Evolutionary conservation across 2,888 invertebrate species (phyloP).

Genomic region (Biston stratarius): DNA sequence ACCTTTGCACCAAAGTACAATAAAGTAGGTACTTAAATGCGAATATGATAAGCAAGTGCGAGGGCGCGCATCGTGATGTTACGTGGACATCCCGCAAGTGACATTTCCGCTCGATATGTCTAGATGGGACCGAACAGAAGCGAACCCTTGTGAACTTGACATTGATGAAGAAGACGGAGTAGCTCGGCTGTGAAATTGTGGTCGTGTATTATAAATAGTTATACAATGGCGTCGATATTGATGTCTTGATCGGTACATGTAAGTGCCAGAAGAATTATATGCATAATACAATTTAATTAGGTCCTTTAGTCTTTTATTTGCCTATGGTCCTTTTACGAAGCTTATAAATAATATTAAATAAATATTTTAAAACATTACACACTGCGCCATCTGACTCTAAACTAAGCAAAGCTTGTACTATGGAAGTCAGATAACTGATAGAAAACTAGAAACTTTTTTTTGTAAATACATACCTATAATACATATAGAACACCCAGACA

Average conservation of each 20-base stretch:
- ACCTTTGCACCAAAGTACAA: background rate
- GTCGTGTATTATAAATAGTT: background rate
- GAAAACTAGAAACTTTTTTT: no score
- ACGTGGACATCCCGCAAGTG: constrained; percentile 69
- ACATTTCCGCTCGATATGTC: constrained; percentile 78
- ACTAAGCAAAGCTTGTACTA: no score
- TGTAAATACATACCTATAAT: no score
- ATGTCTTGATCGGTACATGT: background rate
- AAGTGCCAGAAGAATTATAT: no score
- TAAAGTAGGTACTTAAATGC: constrained; percentile 20
- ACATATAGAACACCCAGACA: no score
- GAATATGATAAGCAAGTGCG: constrained; percentile 59
- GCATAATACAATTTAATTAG: no score
- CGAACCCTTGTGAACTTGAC: constrained; percentile 39
- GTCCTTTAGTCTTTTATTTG: no score
- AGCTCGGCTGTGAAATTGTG: constrained; percentile 42
- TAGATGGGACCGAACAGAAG: constrained; percentile 27
- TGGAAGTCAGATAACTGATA: no score
- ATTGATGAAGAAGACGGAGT: constrained; percentile 25
- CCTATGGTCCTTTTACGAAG: no score
- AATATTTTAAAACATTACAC: no score
- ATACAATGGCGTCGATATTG: background rate
- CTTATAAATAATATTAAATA: no score
- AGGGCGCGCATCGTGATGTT: constrained; percentile 57
- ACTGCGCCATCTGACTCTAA: no score